Evolutionary conservation across 2,797 vertebrate species (phyloP).

Genomic region (Sciurus carolinensis): DNA sequence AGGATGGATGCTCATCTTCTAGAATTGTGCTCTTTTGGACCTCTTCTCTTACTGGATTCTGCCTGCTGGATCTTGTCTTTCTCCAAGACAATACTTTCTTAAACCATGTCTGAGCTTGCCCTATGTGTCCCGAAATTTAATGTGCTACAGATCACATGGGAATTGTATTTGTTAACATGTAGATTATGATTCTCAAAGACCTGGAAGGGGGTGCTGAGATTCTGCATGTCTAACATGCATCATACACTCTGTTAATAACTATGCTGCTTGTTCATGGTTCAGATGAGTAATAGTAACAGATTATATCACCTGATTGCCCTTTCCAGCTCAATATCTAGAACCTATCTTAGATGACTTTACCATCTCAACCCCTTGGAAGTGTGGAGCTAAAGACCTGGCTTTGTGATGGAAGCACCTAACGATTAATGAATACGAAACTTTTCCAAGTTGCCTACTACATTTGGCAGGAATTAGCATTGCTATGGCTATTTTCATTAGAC

Average conservation of each 20-base stretch:
- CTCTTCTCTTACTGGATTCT: background rate
- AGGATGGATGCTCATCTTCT: no score
- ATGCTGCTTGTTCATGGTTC: background rate
- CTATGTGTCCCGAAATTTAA: background rate
- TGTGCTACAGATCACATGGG: background rate
- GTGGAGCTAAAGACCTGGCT: background rate
- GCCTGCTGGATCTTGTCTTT: background rate
- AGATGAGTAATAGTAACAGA: background rate
- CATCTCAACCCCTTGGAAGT: background rate
- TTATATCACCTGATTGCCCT: background rate
- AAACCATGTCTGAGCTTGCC: background rate
- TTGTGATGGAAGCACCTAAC: background rate
- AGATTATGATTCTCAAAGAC: background rate
- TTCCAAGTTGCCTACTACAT: background rate
- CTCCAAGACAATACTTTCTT: background rate
- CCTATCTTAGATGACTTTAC: background rate
- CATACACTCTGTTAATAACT: background rate
- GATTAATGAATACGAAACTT: background rate
- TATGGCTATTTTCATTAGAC: background rate
- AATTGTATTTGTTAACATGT: background rate
- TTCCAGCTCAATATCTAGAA: background rate
- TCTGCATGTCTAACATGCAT: background rate
- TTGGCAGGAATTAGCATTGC: background rate
- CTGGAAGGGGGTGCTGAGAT: background rate
- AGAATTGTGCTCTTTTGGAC: background rate